These are phyloP conservation scores for Apostichopus parvimensis DNA, from an alignment of 35 echinoderm and acorn worm species.

Conservation along the genomic window DNA sequence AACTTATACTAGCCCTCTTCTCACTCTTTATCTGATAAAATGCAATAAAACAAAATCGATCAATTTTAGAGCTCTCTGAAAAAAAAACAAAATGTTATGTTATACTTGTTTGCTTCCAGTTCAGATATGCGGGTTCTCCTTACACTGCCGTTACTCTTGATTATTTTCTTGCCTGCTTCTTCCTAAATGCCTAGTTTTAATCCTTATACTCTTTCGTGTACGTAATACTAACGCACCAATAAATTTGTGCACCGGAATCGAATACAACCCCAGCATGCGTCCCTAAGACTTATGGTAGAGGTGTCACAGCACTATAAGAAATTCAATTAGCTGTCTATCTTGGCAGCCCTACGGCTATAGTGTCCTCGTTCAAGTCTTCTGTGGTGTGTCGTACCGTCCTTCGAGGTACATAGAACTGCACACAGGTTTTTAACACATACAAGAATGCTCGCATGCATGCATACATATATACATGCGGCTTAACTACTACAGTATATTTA, in stretches of 20 bases:
- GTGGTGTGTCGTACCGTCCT: conserved; percentile 24
- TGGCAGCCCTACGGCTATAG: conserved; percentile 31
- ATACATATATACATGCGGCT: not conserved
- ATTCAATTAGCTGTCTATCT: conserved; percentile 51
- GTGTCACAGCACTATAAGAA: conserved; percentile 44
- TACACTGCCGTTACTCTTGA: not conserved
- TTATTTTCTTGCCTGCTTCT: not conserved
- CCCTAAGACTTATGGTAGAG: conserved; percentile 31
- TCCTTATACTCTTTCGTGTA: too few species aligned
- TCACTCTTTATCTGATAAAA: not conserved
- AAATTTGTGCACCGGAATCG: conserved; percentile 12
- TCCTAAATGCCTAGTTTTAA: too few species aligned
- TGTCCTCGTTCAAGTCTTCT: conserved; percentile 22
- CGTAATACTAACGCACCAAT: not conserved
- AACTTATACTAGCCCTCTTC: too few species aligned
- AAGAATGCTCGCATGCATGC: not conserved
- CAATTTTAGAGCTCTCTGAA: not conserved
- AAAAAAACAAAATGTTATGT: not conserved
- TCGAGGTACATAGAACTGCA: not conserved
- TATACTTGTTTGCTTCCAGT: not conserved
- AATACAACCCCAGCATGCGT: conserved; percentile 9
- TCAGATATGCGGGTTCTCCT: not conserved
- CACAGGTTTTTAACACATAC: not conserved
- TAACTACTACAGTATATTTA: not conserved
- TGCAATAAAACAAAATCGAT: conserved; percentile 12